Base-by-base conservation (phyloP, 30 jellyfish, hydroid and myxozoan genomes). In the Hydra vulgaris region DNA sequence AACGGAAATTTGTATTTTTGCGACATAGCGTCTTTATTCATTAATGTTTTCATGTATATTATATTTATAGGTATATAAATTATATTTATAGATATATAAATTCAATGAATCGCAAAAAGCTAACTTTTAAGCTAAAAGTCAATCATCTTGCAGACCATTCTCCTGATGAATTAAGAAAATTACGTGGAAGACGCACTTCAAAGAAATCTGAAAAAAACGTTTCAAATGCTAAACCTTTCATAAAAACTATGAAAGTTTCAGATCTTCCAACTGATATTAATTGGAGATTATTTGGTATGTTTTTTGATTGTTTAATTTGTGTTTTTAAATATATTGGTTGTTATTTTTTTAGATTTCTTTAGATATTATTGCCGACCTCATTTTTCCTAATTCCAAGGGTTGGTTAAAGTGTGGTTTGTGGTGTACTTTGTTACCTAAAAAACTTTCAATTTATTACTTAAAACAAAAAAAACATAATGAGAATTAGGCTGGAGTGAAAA, bases 91-190 rank as follows among this genome's bases (percentile, higher is more conserved):
- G 90, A 52, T 83, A 73, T 74, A 83, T 83, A 26, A 83, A 83
- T 26, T 83, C 90, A 18, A 83, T 83, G 87, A 83, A 83, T 53
- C 87, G 90, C 1, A 20, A 72, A 54, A 74, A 75, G 19, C 27
- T 83, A 26, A n/a, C 90, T 16, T 83, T 15, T 69, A 74, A 0
- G 69, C 26, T 83, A 54, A 54, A 56, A 22, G 81, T 83, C 81
- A 83, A 83, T 52, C 90, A 83, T 76, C 76, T 83, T 1, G 90
- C 90, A 19, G 90, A 83, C 40, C 23, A 55, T 12, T 21, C 88
- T 7, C 72, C 82, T 16, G 53, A 18, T 56, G 90, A 83, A 40
- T 27, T 83, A 83, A 19, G 81, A 12, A 66, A 17, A 12, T 69
- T 83, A 54, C 56, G 90, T 24, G 90, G 90, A 17, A 81, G 87